Evolutionary conservation across 2,113 vertebrate genomes (phyloP).

Genomic region (Gymnarchus niloticus): DNA sequence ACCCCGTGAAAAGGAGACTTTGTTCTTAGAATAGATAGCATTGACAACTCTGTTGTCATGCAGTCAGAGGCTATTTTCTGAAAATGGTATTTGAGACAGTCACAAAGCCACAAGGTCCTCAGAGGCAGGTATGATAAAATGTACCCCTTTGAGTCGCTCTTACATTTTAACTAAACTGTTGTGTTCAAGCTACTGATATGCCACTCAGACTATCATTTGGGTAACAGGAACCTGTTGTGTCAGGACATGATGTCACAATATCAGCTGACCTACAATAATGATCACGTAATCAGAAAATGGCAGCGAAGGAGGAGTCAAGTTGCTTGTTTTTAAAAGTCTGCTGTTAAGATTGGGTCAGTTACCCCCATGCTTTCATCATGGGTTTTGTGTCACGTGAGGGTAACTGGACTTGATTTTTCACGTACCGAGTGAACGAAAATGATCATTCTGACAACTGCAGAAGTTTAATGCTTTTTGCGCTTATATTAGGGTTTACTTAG

Average conservation of each 20-base stretch:
- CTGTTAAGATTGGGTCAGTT: not conserved
- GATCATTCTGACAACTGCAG: not conserved
- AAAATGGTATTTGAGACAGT: not conserved
- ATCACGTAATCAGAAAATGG: not conserved
- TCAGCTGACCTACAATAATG: not conserved
- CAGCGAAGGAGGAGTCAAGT: not conserved
- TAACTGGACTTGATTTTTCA: not conserved
- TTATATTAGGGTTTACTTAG: too few relatives aligned
- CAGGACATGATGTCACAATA: not conserved
- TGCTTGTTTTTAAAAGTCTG: not conserved
- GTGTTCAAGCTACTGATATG: not conserved
- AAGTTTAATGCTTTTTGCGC: not conserved
- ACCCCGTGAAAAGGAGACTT: not conserved
- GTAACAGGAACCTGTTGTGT: not conserved
- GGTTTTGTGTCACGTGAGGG: not conserved
- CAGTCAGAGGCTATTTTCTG: not conserved
- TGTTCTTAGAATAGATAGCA: not conserved
- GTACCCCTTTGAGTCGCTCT: too few relatives aligned
- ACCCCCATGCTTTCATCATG: not conserved
- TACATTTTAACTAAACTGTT: not conserved
- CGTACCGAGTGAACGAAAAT: not conserved
- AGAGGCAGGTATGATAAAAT: too few relatives aligned
- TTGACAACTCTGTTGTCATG: not conserved
- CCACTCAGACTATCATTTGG: not conserved
- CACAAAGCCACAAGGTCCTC: not conserved